Evolutionary conservation across 2,888 invertebrate species (phyloP).

Genomic region (Linnaemya tessellans): DNA sequence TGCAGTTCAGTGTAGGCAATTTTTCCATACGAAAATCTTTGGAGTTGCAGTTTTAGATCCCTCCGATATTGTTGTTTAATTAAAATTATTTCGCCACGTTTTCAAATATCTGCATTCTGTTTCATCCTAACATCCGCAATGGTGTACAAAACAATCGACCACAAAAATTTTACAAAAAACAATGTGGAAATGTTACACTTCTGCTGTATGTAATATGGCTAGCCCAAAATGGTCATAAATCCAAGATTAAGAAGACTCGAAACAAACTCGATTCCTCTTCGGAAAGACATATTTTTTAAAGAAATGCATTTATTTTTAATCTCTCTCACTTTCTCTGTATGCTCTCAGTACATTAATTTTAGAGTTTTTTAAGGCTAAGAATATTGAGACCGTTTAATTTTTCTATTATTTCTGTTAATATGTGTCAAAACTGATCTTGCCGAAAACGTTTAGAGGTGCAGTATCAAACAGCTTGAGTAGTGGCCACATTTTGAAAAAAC

Average conservation of each 20-base stretch:
- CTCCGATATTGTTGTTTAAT: neutral
- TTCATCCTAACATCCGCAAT: neutral
- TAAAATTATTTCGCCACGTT: neutral
- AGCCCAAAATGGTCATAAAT: neutral
- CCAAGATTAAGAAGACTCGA: neutral
- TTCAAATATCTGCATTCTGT: neutral
- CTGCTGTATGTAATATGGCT: neutral
- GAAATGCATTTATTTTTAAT: neutral
- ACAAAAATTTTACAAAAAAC: neutral
- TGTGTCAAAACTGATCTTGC: too few relatives aligned
- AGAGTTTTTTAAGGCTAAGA: too few relatives aligned
- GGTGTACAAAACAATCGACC: slow-evolving; percentile 18
- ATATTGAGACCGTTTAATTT: too few relatives aligned
- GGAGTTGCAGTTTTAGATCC: neutral
- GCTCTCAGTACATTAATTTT: too few relatives aligned
- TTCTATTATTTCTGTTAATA: too few relatives aligned
- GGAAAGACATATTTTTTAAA: neutral
- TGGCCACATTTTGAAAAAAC: too few relatives aligned
- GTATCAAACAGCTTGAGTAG: too few relatives aligned
- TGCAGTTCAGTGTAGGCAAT: too few relatives aligned
- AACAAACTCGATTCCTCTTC: neutral
- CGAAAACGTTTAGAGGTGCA: too few relatives aligned
- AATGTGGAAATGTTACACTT: neutral
- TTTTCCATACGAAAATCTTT: too few relatives aligned
- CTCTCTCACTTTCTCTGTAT: too few relatives aligned